phyloP scores from a whole-genome alignment of 2,888 invertebrate species.

The Nysson spinosus region DNA sequence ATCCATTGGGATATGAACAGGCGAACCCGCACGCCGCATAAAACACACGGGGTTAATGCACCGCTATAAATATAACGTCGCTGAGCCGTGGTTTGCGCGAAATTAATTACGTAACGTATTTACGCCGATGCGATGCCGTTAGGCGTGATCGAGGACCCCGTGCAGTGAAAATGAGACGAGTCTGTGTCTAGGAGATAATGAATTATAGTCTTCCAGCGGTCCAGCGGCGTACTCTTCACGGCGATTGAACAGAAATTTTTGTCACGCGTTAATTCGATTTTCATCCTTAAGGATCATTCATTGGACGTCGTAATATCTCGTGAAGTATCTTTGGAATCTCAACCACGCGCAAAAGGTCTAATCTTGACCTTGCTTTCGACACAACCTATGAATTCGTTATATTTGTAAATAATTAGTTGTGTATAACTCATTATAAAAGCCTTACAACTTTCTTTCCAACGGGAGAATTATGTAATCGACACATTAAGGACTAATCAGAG shows the following conservation, averaged over 20 bases:
- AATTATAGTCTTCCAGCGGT: conserved; percentile 45
- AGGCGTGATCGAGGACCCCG: conserved; percentile 61
- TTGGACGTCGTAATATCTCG: too few species aligned
- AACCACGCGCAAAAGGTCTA: too few species aligned
- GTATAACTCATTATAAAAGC: not conserved
- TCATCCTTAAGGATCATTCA: too few species aligned
- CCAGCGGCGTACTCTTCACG: conserved; percentile 18
- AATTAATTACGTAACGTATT: conserved; percentile 63
- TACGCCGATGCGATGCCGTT: conserved; percentile 60
- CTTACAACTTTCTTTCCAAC: not conserved
- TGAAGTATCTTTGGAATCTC: too few species aligned
- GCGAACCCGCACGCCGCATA: conserved; percentile 36
- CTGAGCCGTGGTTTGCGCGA: conserved; percentile 50
- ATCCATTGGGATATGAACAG: not conserved
- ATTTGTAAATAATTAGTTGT: conserved; percentile 16
- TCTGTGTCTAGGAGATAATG: conserved; percentile 40
- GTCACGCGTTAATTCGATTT: conserved; percentile 30
- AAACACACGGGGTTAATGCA: conserved; percentile 58
- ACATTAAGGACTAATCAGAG: conserved; percentile 31
- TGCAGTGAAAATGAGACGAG: conserved; percentile 59
- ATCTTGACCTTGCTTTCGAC: too few species aligned
- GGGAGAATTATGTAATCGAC: not conserved
- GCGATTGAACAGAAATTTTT: conserved; percentile 24
- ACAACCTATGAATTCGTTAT: too few species aligned
- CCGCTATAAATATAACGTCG: conserved; percentile 59